These are phyloP conservation scores for Heloderma charlesbogerti DNA, from an alignment of 2,113 vertebrate species.

Conservation along the genomic window DNA sequence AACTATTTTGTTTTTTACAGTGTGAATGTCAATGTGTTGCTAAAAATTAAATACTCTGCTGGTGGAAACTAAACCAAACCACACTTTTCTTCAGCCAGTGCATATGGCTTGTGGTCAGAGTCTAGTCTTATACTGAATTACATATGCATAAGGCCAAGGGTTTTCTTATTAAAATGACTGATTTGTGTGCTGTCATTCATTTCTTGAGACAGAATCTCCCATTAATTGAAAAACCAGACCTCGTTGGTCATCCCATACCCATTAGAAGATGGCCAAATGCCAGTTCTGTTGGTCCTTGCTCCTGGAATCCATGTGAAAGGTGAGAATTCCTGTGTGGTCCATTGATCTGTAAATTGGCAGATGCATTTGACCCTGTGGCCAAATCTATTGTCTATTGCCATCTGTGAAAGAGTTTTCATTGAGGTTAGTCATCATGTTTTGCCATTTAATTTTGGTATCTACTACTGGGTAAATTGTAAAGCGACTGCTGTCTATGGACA, in stretches of 20 bases:
- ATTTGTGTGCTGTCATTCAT: slow-evolving; percentile 51
- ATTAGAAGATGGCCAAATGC: neutral
- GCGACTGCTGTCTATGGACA: neutral
- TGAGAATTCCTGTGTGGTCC: neutral
- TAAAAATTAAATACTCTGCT: slow-evolving; percentile 59
- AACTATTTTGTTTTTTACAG: slow-evolving; percentile 41
- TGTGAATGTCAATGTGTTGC: slow-evolving; percentile 30
- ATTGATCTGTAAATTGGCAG: slow-evolving; percentile 1
- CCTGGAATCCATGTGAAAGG: neutral
- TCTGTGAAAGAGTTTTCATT: slow-evolving; percentile 12
- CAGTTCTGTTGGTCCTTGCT: neutral
- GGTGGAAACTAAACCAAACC: slow-evolving; percentile 53
- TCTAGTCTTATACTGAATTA: slow-evolving; percentile 39
- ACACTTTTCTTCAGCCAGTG: slow-evolving; percentile 45
- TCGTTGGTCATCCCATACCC: neutral
- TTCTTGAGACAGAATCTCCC: slow-evolving; percentile 47
- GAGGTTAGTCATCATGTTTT: neutral
- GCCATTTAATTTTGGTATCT: neutral
- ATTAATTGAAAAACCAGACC: slow-evolving; percentile 50
- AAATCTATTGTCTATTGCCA: neutral
- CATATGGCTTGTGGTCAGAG: slow-evolving; percentile 48
- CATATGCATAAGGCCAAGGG: slow-evolving; percentile 40
- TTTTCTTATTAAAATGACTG: slow-evolving; percentile 43
- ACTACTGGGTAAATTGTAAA: slow-evolving; percentile 27
- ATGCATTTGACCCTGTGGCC: slow-evolving; percentile 21